Evolutionary conservation across 2,797 vertebrate genomes (phyloP), one percentile per base, ranked within the genome.

Genomic region (Xerus rutilus): DNA sequence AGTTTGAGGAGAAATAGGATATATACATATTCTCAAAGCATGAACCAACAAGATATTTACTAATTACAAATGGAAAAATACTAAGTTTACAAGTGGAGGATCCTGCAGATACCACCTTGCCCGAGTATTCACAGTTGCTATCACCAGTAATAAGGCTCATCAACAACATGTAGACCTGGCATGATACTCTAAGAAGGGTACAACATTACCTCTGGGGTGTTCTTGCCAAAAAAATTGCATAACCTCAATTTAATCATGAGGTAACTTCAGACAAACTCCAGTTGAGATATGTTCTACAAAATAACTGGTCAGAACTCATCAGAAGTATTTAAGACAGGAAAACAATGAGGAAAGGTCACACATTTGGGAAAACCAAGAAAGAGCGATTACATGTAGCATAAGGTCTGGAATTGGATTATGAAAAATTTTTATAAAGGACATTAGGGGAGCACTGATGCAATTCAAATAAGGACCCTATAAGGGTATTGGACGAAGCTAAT

Each of bases 1-100:
- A 65, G 30, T 93, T 88, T 86, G 39, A 92, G 18, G 11, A 15
- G 25, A 92, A 96, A 57, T 23, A 89, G 70, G 20, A 45, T 92
- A 81, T 62, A n/a, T 89, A 14, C 30, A 78, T 59, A 87, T 77
- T 82, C 49, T 85, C 35, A 72, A 84, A 49, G 49, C 92, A 57
- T 72, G 35, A 86, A 28, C 7, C 54, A 47, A 47, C 25, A 88
- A 89, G 39, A 83, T 76, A 82, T 25, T 74, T 86, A 86, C 13
- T 78, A 86, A 77, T 64, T 86, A 57, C 45, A 94, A 74, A 73
- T 89, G 39, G 57, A 91, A 93, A 90, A 93, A 91, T 18, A 32
- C 21, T 81, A 79, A 64, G 23, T 86, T 94, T 83, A 32, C 39
- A 79, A 93, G 39, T 39, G 4, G 49, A 90, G 32, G 32, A 15